A percentile compares a stretch with the other conserved stretches of the same genome.
Conservation (phyloP, 2,113 vertebrate genomes). For the Xenopus borealis region DNA sequence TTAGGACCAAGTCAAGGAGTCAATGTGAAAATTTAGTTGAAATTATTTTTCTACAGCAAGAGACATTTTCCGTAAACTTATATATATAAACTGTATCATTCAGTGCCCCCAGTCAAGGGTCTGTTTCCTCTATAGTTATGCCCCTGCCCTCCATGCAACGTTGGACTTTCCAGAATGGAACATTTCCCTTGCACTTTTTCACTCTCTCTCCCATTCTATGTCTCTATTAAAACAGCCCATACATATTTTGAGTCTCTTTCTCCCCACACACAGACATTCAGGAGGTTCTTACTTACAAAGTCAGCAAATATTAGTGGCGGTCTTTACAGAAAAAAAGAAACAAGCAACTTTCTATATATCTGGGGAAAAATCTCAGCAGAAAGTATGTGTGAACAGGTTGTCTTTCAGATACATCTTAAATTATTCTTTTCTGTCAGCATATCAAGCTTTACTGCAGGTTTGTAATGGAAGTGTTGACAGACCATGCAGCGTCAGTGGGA, state of each 20-base stretch:
- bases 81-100: too few relatives aligned
- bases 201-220: background rate
- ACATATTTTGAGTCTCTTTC: background rate
- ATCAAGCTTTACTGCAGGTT: conserved; percentile 35
- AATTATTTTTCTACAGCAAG: too few relatives aligned
- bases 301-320: conserved; percentile 17
- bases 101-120: too few relatives aligned
- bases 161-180: background rate
- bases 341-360: conserved; percentile 15
- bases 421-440: conserved; percentile 44
- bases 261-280: background rate
- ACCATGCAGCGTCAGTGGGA: conserved; percentile 41
- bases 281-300: background rate
- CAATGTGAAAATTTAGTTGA: too few relatives aligned
- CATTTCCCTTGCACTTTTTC: background rate
- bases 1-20: too few relatives aligned
- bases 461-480: conserved; percentile 37
- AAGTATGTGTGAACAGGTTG: conserved; percentile 42
- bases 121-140: too few relatives aligned
- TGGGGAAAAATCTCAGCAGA: conserved; percentile 23
- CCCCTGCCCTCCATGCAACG: background rate
- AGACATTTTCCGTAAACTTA: too few relatives aligned
- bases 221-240: background rate
- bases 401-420: conserved; percentile 44
- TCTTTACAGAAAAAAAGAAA: conserved; percentile 6